These are phyloP conservation scores for Rhamnusium bicolor DNA, from an alignment of 2,888 invertebrate species.

Conservation along the genomic window DNA sequence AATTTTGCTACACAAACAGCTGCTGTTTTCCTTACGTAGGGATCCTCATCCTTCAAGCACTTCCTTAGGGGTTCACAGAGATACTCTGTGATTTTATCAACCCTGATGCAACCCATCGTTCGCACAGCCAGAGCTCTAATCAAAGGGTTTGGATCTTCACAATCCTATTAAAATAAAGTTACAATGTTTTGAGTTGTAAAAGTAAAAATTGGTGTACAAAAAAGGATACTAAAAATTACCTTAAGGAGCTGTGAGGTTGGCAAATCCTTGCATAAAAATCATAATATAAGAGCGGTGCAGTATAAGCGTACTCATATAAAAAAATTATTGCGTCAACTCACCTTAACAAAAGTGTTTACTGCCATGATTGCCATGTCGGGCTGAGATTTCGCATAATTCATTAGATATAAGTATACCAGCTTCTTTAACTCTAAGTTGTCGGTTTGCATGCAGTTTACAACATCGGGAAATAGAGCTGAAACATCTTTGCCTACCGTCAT, in stretches of 20 bases:
- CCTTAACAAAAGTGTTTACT: constrained; percentile 99
- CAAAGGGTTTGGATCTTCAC: constrained; percentile 99
- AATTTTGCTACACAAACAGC: constrained; percentile 99
- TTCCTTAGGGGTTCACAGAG: constrained; percentile 97
- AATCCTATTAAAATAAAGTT: constrained; percentile 80
- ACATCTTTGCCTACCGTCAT: constrained; percentile 99
- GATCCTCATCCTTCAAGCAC: constrained; percentile 95
- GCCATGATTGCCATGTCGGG: constrained; percentile 99
- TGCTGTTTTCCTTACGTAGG: constrained; percentile 98
- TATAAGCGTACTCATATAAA: constrained; percentile 47
- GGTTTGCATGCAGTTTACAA: constrained; percentile 99
- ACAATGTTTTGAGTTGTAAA: constrained; percentile 4
- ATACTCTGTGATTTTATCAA: constrained; percentile 99
- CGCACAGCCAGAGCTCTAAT: constrained; percentile 98
- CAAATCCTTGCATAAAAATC: constrained; percentile 74
- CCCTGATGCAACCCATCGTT: constrained; percentile 99
- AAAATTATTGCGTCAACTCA: constrained; percentile 69
- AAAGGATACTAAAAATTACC: constrained; percentile 69
- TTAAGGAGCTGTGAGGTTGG: constrained; percentile 79
- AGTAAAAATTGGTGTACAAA: constrained; percentile 3
- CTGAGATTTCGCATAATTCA: constrained; percentile 99
- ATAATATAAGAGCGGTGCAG: constrained; percentile 52
- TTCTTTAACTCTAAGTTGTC: constrained; percentile 99
- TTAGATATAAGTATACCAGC: constrained; percentile 97
- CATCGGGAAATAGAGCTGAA: constrained; percentile 97